Conservation (phyloP, 2,888 invertebrate genomes). For the Protonemura montana region DNA sequence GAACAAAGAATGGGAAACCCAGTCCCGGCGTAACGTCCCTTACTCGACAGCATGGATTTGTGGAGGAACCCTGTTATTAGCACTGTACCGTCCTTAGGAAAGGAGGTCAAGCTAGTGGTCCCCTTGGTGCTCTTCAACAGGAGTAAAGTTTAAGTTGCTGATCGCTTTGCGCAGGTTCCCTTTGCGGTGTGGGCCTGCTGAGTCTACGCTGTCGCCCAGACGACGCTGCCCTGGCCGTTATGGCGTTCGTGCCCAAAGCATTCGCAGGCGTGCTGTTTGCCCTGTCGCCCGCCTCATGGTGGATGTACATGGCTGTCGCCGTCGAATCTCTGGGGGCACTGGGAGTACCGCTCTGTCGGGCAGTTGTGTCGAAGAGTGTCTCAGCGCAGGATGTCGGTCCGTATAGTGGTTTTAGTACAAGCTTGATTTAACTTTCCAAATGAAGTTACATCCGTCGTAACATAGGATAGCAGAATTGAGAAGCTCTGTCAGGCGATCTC, state of each 20-base stretch:
- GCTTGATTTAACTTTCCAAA: no score
- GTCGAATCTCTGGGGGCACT: slow-evolving; percentile 64
- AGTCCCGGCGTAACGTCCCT: no score
- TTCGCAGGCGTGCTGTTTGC: slow-evolving; percentile 56
- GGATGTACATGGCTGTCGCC: slow-evolving; percentile 62
- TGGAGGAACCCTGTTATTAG: no score
- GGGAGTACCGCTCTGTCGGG: slow-evolving; percentile 66
- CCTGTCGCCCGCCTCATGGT: slow-evolving; percentile 60
- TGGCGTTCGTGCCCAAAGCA: slow-evolving; percentile 58
- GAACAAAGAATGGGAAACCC: no score
- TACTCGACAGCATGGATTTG: no score
- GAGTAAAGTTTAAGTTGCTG: no score
- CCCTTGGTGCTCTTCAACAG: no score
- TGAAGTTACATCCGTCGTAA: no score
- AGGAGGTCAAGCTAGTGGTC: no score
- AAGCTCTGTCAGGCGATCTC: no score
- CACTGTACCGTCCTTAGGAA: no score
- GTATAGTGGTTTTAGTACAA: slow-evolving; percentile 38
- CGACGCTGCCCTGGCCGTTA: slow-evolving; percentile 53
- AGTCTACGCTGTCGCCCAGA: slow-evolving; percentile 52
- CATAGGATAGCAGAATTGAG: no score
- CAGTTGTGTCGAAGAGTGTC: slow-evolving; percentile 68
- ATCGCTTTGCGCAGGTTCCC: slow-evolving; percentile 25
- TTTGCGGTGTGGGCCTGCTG: slow-evolving; percentile 64
- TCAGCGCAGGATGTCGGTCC: slow-evolving; percentile 67